Evolutionary conservation across 1,140 invertebrate genomes (phyloP), one percentile per base, ranked within the genome.

Genomic region (Drosophila albomicans): DNA sequence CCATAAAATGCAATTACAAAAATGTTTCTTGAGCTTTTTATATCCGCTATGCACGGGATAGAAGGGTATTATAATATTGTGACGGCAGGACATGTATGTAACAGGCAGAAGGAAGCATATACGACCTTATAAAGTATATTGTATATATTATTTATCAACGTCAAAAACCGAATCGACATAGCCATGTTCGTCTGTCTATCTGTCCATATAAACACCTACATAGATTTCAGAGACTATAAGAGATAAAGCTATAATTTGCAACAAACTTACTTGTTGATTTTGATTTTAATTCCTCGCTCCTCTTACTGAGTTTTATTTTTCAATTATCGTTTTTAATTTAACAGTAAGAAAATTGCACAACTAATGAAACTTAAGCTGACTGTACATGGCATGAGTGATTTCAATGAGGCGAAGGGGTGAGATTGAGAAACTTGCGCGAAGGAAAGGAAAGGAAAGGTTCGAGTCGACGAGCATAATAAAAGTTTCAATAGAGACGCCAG

Each of bases 241-340:
- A 25, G 20, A 25, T 4, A 25, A 25, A 25, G 20, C 20, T 25
- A 25, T 25, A 25, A 25, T 4, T 25, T 25, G 3, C 20, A 25
- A 25, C 20, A 25, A 25, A 25, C 20, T 25, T 25, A 25, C 20
- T 25, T 25, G 20, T 25, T 63, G 67, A 64, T 68, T 80, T 72
- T 69, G 77, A 88, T 78, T 82, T 77, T 71, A 80, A 70, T 87
- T 87, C 20, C 68, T 30, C 16, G 28, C 20, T 25, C 28, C 25
- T 49, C 67, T 70, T 38, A 46, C 20, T 46, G 8, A 63, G 78
- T 73, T 78, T 78, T 90, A 92, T 70, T 93, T 91, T 90, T 82
- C 85, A 89, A 89, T 89, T 89, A 89, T 89, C 85, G 85, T 89
- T 89, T 89, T 89, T 89, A 89, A 89, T 89, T 89, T 76, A 85